Conservation (phyloP, 2,113 vertebrate species). For the Protobothrops mucrosquamatus region DNA sequence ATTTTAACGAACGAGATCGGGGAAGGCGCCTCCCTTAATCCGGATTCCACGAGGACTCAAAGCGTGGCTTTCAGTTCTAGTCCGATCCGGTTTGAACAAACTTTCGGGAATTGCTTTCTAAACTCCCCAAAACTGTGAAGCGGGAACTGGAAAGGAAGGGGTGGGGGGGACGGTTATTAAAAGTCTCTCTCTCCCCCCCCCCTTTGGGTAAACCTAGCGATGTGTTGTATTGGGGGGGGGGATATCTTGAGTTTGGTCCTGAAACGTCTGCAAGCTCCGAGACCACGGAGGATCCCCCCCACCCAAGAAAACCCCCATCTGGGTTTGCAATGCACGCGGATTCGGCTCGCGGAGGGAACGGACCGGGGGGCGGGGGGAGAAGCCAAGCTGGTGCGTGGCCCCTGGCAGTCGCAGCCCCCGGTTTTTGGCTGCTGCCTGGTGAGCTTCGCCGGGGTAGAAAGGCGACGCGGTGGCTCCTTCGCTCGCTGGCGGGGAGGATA, state of each 20-base stretch:
- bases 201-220: neutral
- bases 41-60: neutral
- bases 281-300: neutral
- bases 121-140: neutral
- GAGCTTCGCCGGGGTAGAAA: neutral
- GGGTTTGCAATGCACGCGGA: neutral
- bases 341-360: neutral
- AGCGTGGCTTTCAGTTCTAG: neutral
- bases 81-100: neutral
- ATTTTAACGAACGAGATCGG: neutral
- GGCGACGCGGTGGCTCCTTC: neutral
- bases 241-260: neutral
- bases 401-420: neutral
- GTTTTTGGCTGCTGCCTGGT: neutral
- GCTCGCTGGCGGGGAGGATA: neutral
- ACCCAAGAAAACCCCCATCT: neutral
- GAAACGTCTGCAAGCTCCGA: neutral
- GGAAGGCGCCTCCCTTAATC: neutral
- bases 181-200: neutral
- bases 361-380: neutral
- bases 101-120: neutral
- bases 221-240: neutral
- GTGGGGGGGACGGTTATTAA: neutral
- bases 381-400: neutral
- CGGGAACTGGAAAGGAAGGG: neutral